Base-by-base conservation (phyloP, 2,888 invertebrate species). In the Acrocyrtus sp. region DNA sequence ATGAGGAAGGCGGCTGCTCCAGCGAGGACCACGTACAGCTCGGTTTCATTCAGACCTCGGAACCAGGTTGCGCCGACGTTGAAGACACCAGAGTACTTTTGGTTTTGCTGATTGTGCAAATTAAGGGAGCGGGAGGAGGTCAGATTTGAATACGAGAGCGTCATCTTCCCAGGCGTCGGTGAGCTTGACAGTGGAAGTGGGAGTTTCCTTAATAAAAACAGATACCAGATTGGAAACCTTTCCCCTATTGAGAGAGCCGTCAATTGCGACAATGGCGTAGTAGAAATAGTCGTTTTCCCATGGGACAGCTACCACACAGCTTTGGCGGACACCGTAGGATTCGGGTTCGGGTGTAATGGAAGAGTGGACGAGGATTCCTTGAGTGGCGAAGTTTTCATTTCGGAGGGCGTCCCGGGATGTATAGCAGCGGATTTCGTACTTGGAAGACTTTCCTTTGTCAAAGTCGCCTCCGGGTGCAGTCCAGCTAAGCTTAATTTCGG, bases 391-490 rank as follows among this genome's bases (percentile, higher is more conserved):
- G 68, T 82, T 81, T n/a, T 79, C 77, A 45, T 81, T 81, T 24
- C 63, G 78, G 6, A 82, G 77, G 39, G 81, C 81, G 21, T 80
- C 80, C 2, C 81, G 79, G 41, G 81, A 78, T 1, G 81, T 82
- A 76, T 80, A 81, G 57, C 82, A 82, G 15, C 82, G 80, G 50
- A 82, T 82, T 63, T 82, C 82, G 45, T 82, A 82, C 29, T 80
- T 61, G 27, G 78, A 58, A 58, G 82, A 81, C 82, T 80, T 81
- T 50, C 83, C 84, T 68, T 81, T 78, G 72, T 84, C 83, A 56
- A 80, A 82, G 72, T 83, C 82, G 15, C 83, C 83, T 21, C 84
- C 84, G 12, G 83, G 83, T 5, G 84, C 83, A 21, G 83, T 83
- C 84, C 84, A 84, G 50, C 81, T 80, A 22, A 84, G 75, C 57